Base-by-base conservation (phyloP, 1,140 invertebrate species). In the Anastrepha obliqua region DNA sequence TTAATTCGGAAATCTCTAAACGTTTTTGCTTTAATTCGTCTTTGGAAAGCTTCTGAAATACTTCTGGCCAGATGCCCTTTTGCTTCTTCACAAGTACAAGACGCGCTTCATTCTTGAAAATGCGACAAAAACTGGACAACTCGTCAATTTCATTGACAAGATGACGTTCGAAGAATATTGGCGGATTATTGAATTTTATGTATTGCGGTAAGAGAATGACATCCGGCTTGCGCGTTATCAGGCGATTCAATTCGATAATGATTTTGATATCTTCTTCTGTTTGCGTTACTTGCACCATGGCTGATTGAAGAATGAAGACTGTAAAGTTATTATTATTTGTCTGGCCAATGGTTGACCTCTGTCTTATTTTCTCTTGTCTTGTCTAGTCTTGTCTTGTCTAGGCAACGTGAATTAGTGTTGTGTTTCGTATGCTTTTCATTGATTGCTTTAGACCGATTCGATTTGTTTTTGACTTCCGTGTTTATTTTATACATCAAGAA, bases 241-340 rank as follows among this genome's bases (percentile, higher is more conserved):
- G 86, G 6, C 92, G 89, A 88, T 93, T 93, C 11, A 93, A 87
- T 67, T 93, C 92, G 88, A 93, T 93, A 3, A 91, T 91, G 58
- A 93, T 93, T 88, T 93, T 93, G 47, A 93, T 92, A 62, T 93
- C 92, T 60, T 93, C 92, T 89, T 93, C 92, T 3, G 91, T 92
- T 87, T 93, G 92, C 20, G 92, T 90, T 88, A 93, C 90, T 88
- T 92, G 92, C 81, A 93, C 92, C 92, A 93, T 93, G 51, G 11
- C 74, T 55, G 15, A 42, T 81, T 81, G 17, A n/a, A n/a, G 17
- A n/a, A n/a, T 81, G 2, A 11, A 58, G 74, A 58, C 74, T 55
- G 74, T 42, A 44, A 74, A 47, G 44, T 74, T 15, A 1, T 29
- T 74, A 7, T n/a, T n/a, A 17, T 81, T 29, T 55, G 74, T 81